Evolutionary conservation across 2,113 vertebrate species (phyloP).

Genomic region (Gadus chalcogrammus): DNA sequence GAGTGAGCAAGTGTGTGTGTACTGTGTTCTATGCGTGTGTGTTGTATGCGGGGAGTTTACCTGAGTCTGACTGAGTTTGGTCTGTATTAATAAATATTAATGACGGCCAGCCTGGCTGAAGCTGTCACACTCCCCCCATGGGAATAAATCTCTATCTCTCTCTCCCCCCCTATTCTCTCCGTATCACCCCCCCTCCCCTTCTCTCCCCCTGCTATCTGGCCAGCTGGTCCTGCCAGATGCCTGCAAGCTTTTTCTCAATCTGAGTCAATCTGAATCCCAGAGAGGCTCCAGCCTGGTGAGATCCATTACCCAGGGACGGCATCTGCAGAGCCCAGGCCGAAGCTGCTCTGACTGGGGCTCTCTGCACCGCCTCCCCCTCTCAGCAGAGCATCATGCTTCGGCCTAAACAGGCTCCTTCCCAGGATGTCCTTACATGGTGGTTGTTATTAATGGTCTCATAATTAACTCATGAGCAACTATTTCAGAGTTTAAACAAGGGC

Average conservation of each 20-base stretch:
- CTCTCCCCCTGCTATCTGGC: slow-evolving; percentile 8
- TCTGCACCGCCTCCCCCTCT: too few relatives aligned
- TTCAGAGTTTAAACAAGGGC: too few relatives aligned
- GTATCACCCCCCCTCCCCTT: too few relatives aligned
- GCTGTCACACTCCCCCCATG: not conserved
- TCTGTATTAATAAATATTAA: slow-evolving; percentile 10
- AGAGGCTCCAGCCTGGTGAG: slow-evolving; percentile 5
- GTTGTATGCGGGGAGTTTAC: not conserved
- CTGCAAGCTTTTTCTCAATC: slow-evolving; percentile 14
- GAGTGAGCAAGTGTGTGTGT: too few relatives aligned
- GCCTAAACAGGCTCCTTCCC: too few relatives aligned
- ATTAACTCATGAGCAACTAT: too few relatives aligned
- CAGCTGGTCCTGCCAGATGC: slow-evolving; percentile 9
- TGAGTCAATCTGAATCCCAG: slow-evolving; percentile 11
- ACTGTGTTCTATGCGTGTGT: not conserved
- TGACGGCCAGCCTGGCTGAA: not conserved
- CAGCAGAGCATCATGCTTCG: too few relatives aligned
- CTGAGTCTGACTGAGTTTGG: not conserved
- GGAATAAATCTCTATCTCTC: slow-evolving; percentile 6
- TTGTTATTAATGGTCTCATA: too few relatives aligned
- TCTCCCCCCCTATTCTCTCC: not conserved
- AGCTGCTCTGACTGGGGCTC: not conserved
- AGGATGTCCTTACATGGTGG: too few relatives aligned
- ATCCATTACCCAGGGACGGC: slow-evolving; percentile 14
- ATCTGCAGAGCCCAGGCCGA: slow-evolving; percentile 6